Evolutionary conservation across 2,888 invertebrate species (phyloP), one percentile per base, ranked within the genome.

Genomic region (Achlya flavicornis): DNA sequence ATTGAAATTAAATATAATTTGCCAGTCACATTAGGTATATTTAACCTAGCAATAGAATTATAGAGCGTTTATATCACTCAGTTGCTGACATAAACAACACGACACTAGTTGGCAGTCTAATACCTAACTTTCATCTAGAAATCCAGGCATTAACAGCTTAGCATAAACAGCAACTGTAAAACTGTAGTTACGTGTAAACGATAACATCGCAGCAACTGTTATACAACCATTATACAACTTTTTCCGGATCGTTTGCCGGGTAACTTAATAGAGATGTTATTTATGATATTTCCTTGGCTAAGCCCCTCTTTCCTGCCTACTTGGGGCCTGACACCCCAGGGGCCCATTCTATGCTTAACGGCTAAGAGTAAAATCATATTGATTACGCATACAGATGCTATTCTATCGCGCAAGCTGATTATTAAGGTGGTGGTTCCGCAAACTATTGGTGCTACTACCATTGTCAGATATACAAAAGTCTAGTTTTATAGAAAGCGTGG

Each of bases 351-450:
- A 63, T 69, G 71, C 70, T 76, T 74, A 79, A 76, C 76, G 76
- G 75, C 66, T 63, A 57, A 57, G 58, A 67, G 73, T 61, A 67
- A 81, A 80, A 85, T 84, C 73, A 82, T 83, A 86, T 83, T 85
- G 83, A 86, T 86, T 85, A 82, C 73, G 76, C 80, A 80, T 78
- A 79, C 78, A 78, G 81, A 81, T 79, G 77, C 76, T 66, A 62
- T 68, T 69, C 63, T 71, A 71, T 73, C 70, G 70, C 69, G 64
- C 72, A 66, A 76, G 72, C 68, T 70, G 77, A 78, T 77, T 81
- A 83, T 81, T 77, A 77, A 72, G 60, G 59, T 68, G 70, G 71
- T 70, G 72, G 72, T 78, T 72, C 75, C 71, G 74, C 66, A 71
- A 76, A 73, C 72, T 74, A 61, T 58, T 63, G 64, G 59, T 72